These are phyloP conservation scores for Thamnophis elegans DNA, from an alignment of 2,797 vertebrate species.

Conservation along the genomic window DNA sequence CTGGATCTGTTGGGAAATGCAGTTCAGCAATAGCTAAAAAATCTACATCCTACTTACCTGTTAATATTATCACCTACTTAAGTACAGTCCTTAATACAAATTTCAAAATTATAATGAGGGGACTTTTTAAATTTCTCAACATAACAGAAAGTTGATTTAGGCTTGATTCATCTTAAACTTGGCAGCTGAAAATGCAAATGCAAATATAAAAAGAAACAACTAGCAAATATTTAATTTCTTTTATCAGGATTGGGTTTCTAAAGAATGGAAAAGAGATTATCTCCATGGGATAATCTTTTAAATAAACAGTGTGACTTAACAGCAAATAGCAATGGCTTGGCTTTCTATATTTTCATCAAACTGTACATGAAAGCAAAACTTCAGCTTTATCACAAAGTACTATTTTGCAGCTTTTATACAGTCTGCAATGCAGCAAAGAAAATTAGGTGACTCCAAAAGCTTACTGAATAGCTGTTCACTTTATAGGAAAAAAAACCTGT, in stretches of 20 bases:
- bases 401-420: background rate
- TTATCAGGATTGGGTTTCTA: constrained; percentile 2
- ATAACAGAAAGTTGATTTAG: background rate
- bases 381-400: too few relatives aligned
- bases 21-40: background rate
- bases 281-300: background rate
- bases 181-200: background rate
- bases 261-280: background rate
- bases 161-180: background rate
- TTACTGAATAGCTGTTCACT: too few relatives aligned
- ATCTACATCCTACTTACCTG: background rate
- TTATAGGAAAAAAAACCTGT: background rate
- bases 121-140: background rate
- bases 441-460: background rate
- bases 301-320: background rate
- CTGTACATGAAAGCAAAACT: background rate
- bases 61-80: background rate
- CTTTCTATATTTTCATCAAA: background rate
- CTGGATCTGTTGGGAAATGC: background rate
- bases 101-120: background rate
- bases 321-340: background rate
- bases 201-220: background rate
- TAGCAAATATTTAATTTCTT: constrained; percentile 61
- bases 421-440: background rate
- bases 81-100: background rate